These are phyloP conservation scores for Galbula dea DNA, from an alignment of 2,113 vertebrate genomes.

Conservation along the genomic window DNA sequence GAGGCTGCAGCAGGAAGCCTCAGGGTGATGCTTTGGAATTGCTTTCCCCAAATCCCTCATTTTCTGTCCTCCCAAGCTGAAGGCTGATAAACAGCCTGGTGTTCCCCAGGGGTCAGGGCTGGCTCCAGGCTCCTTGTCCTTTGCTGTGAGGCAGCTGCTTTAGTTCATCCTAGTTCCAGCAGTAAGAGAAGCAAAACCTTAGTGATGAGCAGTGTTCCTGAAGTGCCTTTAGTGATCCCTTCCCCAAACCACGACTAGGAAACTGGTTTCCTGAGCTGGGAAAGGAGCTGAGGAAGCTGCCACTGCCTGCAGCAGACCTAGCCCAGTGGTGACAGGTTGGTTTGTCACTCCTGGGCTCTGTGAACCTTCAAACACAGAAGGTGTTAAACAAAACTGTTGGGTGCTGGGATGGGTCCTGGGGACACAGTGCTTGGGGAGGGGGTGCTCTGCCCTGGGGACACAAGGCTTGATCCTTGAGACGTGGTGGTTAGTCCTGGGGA, in stretches of 20 bases:
- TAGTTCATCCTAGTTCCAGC: background rate
- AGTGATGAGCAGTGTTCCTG: background rate
- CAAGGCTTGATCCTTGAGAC: no score
- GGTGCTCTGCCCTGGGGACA: no score
- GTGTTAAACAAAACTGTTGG: background rate
- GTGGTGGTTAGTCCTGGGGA: no score
- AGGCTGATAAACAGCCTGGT: background rate
- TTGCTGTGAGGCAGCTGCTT: accelerated
- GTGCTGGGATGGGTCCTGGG: background rate
- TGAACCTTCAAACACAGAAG: accelerated
- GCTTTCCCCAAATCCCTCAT: accelerated
- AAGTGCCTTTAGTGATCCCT: background rate
- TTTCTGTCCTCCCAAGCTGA: background rate
- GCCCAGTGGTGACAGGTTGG: accelerated
- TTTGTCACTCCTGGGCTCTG: background rate
- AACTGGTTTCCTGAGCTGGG: accelerated
- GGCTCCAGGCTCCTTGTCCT: background rate
- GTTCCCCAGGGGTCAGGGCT: background rate
- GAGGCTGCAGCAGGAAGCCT: accelerated
- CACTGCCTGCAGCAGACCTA: accelerated
- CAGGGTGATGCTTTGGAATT: accelerated
- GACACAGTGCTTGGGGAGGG: no score
- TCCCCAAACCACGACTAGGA: accelerated
- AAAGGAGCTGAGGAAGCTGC: background rate
- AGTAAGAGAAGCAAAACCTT: accelerated